These are phyloP conservation scores for Eledone cirrhosa DNA, from an alignment of 2,888 invertebrate genomes.

Conservation along the genomic window DNA sequence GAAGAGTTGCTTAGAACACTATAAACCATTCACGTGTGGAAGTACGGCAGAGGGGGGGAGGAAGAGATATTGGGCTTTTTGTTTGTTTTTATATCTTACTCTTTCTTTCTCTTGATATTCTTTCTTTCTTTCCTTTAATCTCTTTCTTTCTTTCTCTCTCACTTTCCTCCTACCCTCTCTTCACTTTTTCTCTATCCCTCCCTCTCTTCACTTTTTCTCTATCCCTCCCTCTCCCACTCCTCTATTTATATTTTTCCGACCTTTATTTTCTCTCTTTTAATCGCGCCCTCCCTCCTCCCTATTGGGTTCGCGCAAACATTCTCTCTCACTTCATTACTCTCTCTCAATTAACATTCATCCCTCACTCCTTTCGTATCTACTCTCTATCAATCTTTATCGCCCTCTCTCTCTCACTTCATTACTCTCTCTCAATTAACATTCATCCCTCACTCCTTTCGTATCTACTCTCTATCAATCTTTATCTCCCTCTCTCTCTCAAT, in stretches of 20 bases:
- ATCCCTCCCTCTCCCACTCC: background rate
- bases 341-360: background rate
- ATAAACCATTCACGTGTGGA: background rate
- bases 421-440: background rate
- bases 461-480: background rate
- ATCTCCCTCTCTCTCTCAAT: background rate
- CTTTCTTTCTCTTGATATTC: constrained; percentile 1
- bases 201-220: background rate
- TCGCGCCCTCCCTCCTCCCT: background rate
- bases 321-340: background rate
- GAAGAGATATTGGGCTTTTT: background rate
- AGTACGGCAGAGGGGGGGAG: background rate
- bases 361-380: background rate
- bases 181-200: background rate
- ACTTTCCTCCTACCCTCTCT: background rate
- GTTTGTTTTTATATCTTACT: constrained; percentile 7
- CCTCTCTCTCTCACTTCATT: background rate
- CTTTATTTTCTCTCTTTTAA: background rate
- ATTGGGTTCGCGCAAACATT: background rate
- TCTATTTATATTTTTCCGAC: background rate
- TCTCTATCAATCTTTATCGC: too few relatives aligned
- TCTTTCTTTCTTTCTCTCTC: background rate
- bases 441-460: background rate
- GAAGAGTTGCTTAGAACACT: too few relatives aligned
- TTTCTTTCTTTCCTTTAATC: background rate